Evolutionary conservation across 2,797 vertebrate species (phyloP).

Genomic region (Characodon lateralis): DNA sequence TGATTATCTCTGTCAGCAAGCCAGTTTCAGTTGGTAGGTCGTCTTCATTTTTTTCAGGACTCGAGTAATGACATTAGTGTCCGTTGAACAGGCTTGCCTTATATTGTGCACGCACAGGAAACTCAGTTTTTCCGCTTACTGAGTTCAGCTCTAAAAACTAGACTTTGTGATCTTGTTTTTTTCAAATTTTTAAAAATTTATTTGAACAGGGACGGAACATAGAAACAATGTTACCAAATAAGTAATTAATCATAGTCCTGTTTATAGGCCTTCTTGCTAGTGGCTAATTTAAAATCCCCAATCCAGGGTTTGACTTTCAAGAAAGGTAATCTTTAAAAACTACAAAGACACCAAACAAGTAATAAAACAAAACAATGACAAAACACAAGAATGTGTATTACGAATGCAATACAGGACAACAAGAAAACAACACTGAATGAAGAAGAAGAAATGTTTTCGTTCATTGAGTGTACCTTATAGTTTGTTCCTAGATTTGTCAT

Average conservation of each 20-base stretch:
- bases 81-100: not conserved
- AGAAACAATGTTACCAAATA: not conserved
- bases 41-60: not conserved
- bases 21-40: not conserved
- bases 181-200: no score
- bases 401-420: not conserved
- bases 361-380: not conserved
- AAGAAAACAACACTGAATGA: not conserved
- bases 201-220: not conserved
- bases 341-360: not conserved
- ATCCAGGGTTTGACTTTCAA: not conserved
- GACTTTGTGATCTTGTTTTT: no score
- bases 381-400: not conserved
- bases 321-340: not conserved
- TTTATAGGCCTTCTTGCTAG: not conserved
- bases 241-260: not conserved
- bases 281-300: not conserved
- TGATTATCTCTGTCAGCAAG: not conserved
- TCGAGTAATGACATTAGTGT: not conserved
- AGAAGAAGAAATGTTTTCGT: no score
- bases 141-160: not conserved
- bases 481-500: no score
- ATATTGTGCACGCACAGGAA: not conserved
- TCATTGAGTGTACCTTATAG: no score
- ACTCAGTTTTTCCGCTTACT: not conserved